These are phyloP conservation scores for Brachypalpus laphriformis DNA, from an alignment of 2,888 invertebrate genomes.

Conservation along the genomic window DNA sequence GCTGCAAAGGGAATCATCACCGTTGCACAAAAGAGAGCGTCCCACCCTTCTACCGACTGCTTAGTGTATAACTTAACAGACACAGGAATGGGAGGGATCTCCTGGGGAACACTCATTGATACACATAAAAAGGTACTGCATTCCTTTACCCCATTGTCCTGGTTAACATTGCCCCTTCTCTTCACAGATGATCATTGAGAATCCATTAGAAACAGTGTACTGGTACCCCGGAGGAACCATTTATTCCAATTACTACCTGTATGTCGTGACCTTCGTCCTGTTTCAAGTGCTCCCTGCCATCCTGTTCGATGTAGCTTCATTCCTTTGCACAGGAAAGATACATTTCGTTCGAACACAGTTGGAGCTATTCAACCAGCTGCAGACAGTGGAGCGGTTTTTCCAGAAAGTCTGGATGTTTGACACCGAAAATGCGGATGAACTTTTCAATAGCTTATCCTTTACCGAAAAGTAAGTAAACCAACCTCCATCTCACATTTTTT, in stretches of 20 bases:
- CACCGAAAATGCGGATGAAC: slow-evolving; percentile 60
- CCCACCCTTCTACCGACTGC: neutral
- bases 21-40: slow-evolving; percentile 39
- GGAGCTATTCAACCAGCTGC: slow-evolving; percentile 43
- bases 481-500: neutral
- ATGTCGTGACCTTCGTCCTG: slow-evolving; percentile 39
- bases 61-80: slow-evolving; percentile 51
- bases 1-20: slow-evolving; percentile 64
- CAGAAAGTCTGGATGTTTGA: slow-evolving; percentile 62
- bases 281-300: slow-evolving; percentile 58
- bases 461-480: slow-evolving; percentile 61
- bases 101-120: slow-evolving; percentile 46
- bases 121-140: slow-evolving; percentile 49
- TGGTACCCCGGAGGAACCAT: slow-evolving; percentile 58
- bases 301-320: slow-evolving; percentile 30
- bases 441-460: slow-evolving; percentile 48
- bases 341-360: slow-evolving; percentile 47
- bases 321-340: slow-evolving; percentile 49
- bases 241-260: slow-evolving; percentile 46
- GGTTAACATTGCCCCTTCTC: neutral
- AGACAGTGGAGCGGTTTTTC: slow-evolving; percentile 48
- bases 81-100: slow-evolving; percentile 48
- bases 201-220: slow-evolving; percentile 56
- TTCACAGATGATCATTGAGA: slow-evolving; percentile 56
- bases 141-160: neutral